A percentile compares a stretch with the other conserved stretches of the same genome.
These are phyloP conservation scores for Liopterus haemorrhoidalis DNA, from an alignment of 2,888 invertebrate genomes.

Conservation along the genomic window DNA sequence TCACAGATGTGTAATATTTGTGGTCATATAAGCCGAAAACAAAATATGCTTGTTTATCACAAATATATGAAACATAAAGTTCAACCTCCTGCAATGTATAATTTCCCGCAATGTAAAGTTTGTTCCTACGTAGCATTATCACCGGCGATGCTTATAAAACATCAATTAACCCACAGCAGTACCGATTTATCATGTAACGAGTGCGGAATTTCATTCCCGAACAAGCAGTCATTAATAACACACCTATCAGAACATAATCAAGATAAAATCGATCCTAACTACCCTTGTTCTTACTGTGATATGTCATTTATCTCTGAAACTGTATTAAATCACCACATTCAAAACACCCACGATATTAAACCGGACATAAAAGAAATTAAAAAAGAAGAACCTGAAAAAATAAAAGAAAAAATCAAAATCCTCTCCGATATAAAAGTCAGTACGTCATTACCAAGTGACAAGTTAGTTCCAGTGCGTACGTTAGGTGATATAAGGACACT, in stretches of 20 bases:
- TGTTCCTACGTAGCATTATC: slow-evolving; percentile 74
- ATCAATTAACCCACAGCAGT: slow-evolving; percentile 59
- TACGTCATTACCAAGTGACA: slow-evolving; percentile 27
- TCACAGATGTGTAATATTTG: slow-evolving; percentile 77
- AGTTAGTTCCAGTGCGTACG: slow-evolving; percentile 24
- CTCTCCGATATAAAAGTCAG: slow-evolving; percentile 33
- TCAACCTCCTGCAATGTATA: slow-evolving; percentile 61
- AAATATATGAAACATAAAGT: slow-evolving; percentile 74
- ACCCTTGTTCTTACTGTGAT: slow-evolving; percentile 67
- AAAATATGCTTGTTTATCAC: slow-evolving; percentile 71
- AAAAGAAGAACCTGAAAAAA: slow-evolving; percentile 37
- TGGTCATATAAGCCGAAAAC: slow-evolving; percentile 68
- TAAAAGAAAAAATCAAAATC: slow-evolving; percentile 51
- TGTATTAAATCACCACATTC: slow-evolving; percentile 66
- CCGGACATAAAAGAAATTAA: slow-evolving; percentile 38
- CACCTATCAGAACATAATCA: slow-evolving; percentile 54
- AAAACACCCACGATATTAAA: slow-evolving; percentile 53
- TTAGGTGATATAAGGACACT: slow-evolving; percentile 24
- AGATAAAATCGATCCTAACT: slow-evolving; percentile 34
- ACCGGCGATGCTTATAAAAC: slow-evolving; percentile 62
- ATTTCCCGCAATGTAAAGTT: slow-evolving; percentile 71
- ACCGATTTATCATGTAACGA: slow-evolving; percentile 51
- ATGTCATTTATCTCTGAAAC: slow-evolving; percentile 64
- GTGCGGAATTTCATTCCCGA: slow-evolving; percentile 52
- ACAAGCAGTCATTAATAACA: slow-evolving; percentile 44